These are phyloP conservation scores for Aleiodes sp. DNA, from an alignment of 1,140 invertebrate genomes.

Conservation along the genomic window DNA sequence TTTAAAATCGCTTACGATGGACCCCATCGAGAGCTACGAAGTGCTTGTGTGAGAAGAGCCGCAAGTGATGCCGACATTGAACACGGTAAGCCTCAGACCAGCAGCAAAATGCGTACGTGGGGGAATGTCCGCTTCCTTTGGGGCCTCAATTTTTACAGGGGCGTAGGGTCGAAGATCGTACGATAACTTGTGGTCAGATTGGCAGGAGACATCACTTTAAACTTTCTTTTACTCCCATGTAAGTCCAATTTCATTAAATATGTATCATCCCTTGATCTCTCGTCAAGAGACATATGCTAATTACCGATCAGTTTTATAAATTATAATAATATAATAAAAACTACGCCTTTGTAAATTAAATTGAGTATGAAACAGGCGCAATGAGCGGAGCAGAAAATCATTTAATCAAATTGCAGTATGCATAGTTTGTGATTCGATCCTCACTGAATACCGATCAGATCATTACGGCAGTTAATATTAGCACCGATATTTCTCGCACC, in stretches of 20 bases:
- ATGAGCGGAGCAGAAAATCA: no score
- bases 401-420: not conserved
- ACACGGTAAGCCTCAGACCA: not conserved
- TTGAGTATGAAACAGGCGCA: no score
- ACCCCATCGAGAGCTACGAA: not conserved
- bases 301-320: no score
- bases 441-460: not conserved
- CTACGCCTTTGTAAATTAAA: no score
- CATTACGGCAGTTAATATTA: not conserved
- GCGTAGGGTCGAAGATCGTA: conserved; percentile 36
- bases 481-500: not conserved
- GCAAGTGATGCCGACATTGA: not conserved
- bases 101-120: conserved; percentile 39
- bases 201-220: not conserved
- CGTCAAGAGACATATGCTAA: not conserved
- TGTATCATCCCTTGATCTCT: not conserved
- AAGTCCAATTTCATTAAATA: not conserved
- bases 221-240: not conserved
- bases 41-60: not conserved
- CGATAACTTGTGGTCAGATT: not conserved
- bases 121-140: conserved; percentile 43
- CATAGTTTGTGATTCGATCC: not conserved
- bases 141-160: conserved; percentile 45
- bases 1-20: conserved; percentile 27
- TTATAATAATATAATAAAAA: no score